Evolutionary conservation across 2,888 invertebrate species (phyloP), one percentile per base, ranked within the genome.

Genomic region (Xylophagus ater): DNA sequence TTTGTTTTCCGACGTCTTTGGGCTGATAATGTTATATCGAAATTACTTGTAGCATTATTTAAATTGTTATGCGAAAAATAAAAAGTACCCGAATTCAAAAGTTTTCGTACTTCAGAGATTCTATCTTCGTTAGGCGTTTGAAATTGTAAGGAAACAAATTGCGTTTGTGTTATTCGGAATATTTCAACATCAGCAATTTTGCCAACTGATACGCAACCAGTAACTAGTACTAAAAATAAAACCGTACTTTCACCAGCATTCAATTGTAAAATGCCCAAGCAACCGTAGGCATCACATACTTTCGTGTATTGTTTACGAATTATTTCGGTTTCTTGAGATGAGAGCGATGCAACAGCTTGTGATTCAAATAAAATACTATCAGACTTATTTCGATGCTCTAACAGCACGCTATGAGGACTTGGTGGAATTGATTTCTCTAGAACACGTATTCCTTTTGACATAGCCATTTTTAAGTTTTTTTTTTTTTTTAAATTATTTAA

Each of bases 71-170:
- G 65, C 0, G 94, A 85, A 65, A 98, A 98, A 62, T 98, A 99
- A 65, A 97, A 97, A 24, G 93, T 94, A 9, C 97, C 97, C n/a
- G 96, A 94, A 60, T 92, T 94, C 4, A 98, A 70, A 38, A 98
- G 69, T 63, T 94, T 93, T 47, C 89, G 76, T 12, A 76, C 73
- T 55, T 76, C 76, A 26, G 71, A 67, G 13, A 75, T 73, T 57
- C 71, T 72, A 51, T 76, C 76, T 52, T 76, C 75, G 25, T 70
- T 70, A 46, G 71, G 73, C 2, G 70, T 58, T 28, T 72, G 76
- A 56, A 83, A 80, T 60, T 85, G 81, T 44, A 96, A 66, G 1
- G 94, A 89, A 8, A 93, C 71, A 62, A 94, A 90, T 52, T 83
- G 81, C 1, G 92, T 90, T 62, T 89, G 88, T 0, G 90, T 93